phyloP scores from a whole-genome alignment of 2,113 vertebrate species.

The Leptosomus discolor region DNA sequence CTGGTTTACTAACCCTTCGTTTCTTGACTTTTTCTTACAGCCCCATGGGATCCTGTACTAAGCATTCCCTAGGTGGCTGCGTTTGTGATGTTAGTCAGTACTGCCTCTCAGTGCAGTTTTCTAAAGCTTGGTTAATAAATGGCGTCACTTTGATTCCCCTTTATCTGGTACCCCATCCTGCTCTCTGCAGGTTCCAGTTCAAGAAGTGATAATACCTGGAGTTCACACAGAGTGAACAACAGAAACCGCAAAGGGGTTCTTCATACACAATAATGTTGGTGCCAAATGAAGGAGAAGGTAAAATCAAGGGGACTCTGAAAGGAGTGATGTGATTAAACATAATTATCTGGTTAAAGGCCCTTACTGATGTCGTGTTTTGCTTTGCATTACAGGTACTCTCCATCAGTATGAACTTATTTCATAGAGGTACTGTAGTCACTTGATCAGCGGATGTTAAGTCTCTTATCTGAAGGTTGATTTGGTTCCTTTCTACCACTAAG shows the following conservation, averaged over 20 bases:
- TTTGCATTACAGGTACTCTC: constrained; percentile 57
- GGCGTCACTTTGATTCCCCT: background rate
- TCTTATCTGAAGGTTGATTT: background rate
- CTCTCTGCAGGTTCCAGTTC: background rate
- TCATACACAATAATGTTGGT: background rate
- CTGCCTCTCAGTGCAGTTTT: background rate
- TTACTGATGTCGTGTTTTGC: background rate
- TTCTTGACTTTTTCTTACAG: background rate
- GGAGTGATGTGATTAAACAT: background rate
- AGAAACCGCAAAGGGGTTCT: background rate
- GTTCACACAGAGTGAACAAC: background rate
- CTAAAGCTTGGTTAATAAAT: constrained; percentile 23
- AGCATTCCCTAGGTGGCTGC: background rate
- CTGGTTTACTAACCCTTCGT: background rate
- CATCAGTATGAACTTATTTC: background rate
- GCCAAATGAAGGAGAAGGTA: background rate
- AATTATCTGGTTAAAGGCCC: background rate
- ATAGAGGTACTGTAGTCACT: background rate
- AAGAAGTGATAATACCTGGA: background rate
- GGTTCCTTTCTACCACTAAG: background rate
- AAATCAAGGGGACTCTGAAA: background rate
- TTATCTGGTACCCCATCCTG: background rate
- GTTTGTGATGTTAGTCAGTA: background rate
- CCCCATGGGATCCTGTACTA: background rate
- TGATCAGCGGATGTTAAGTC: background rate